Evolutionary conservation across 2,797 vertebrate genomes (phyloP).

Genomic region (Sebastiscus albofasciatus): DNA sequence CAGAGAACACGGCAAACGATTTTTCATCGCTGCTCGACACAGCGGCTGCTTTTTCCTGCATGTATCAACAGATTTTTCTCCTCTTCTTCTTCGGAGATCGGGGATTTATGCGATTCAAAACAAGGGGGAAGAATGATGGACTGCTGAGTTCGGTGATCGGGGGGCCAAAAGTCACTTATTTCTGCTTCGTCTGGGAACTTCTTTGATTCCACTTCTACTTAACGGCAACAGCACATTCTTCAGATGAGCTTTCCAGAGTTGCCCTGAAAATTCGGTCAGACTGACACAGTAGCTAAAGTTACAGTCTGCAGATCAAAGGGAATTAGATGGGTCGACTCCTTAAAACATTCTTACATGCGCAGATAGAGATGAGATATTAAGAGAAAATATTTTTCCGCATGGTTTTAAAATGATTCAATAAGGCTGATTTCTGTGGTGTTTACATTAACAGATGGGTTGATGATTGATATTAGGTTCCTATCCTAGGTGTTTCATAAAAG

Average conservation of each 20-base stretch:
- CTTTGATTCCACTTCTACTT: constrained; percentile 25
- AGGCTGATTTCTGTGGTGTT: neutral
- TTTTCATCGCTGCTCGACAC: constrained; percentile 36
- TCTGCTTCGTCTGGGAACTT: constrained; percentile 3
- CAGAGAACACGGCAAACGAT: constrained; percentile 9
- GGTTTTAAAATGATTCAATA: neutral
- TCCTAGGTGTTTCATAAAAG: constrained; percentile 65
- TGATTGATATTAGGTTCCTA: constrained; percentile 1
- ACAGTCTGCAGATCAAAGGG: constrained; percentile 56
- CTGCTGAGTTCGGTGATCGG: neutral
- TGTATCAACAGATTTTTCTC: constrained; percentile 28
- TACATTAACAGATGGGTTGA: neutral
- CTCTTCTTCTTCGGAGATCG: neutral
- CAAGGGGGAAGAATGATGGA: constrained; percentile 20
- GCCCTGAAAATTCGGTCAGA: constrained; percentile 38
- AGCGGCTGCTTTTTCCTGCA: constrained; percentile 1
- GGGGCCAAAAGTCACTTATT: constrained; percentile 28
- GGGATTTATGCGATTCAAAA: constrained; percentile 49
- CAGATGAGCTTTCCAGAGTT: constrained; percentile 43
- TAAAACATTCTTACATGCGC: constrained; percentile 12
- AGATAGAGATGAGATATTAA: constrained; percentile 5
- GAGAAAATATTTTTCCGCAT: neutral
- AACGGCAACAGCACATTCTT: constrained; percentile 33
- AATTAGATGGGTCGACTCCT: constrained; percentile 15
- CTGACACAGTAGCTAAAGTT: constrained; percentile 59